Evolutionary conservation across 2,113 vertebrate species (phyloP).

Genomic region (Fulmarus glacialis): DNA sequence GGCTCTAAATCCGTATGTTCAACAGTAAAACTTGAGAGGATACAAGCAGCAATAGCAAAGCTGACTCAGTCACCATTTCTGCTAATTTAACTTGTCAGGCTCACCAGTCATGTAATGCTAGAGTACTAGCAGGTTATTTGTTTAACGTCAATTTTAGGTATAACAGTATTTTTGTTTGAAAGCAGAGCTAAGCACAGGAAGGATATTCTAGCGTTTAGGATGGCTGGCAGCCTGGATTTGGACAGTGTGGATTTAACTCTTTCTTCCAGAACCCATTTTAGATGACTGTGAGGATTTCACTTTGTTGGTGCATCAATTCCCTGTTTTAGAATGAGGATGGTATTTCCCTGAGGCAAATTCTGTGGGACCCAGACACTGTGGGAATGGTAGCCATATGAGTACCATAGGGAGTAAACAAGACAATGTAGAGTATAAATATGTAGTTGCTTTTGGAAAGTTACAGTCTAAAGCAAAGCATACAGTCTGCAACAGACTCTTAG

Average conservation of each 20-base stretch:
- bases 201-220: background rate
- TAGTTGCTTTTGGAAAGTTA: background rate
- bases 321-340: background rate
- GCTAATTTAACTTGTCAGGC: background rate
- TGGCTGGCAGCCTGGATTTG: background rate
- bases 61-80: background rate
- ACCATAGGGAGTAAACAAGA: constrained; percentile 14
- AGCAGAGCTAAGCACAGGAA: background rate
- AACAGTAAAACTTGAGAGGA: background rate
- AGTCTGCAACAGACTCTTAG: constrained; percentile 62
- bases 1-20: background rate
- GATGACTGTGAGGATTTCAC: background rate
- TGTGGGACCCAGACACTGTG: background rate
- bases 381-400: background rate
- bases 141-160: constrained; percentile 45
- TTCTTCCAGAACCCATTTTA: background rate
- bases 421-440: background rate
- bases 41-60: background rate
- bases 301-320: background rate
- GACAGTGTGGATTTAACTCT: background rate
- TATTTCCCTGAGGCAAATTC: background rate
- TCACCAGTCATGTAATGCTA: background rate
- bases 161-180: background rate
- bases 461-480: constrained; percentile 31
- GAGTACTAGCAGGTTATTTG: background rate